Evolutionary conservation across 2,888 invertebrate genomes (phyloP), one percentile per base, ranked within the genome.

Genomic region (Archips xylosteana): DNA sequence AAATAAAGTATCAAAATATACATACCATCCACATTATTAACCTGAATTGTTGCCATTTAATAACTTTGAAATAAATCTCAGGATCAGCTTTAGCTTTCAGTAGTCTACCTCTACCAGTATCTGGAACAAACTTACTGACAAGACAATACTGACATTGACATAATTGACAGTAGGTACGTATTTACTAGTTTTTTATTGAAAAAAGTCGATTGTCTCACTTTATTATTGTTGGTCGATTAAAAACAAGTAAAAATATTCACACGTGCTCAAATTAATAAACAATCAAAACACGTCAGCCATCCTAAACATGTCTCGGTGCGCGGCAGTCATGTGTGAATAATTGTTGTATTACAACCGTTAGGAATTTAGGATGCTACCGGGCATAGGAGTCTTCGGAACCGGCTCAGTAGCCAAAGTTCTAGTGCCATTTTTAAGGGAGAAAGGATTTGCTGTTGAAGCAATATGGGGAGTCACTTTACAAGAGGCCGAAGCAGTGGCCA

Each of bases 361-460:
- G 73, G 73, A 73, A 69, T 69, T 69, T 73, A 73, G 79, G 88
- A 98, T 98, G 98, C 94, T 99, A 82, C 98, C 98, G 76, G 98
- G 98, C 78, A 98, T 99, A 79, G 99, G 98, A 78, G 97, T 99
- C 69, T 99, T 99, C 92, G 99, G 99, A 67, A 98, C 98, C 72
- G 98, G 98, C 39, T 96, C 97, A 78, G 96, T 97, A 63, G 97
- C 98, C 3, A 97, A 97, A 90, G 97, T 98, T 67, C 95, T 99
- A 76, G 98, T 99, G 42, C 98, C 98, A 1, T 97, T 98, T 85
- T 91, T 99, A 65, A 95, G 98, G 76, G 97, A 98, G 83, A 98
- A 98, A 86, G 99, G 98, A 2, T 99, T 99, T 86, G 96, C 97
- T 85, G 97, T 99, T 2, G 98, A 98, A 91, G 99, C 99, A 12